Evolutionary conservation across 2,113 vertebrate genomes (phyloP), one percentile per base, ranked within the genome.

Genomic region (Neopipo cinnamomea): DNA sequence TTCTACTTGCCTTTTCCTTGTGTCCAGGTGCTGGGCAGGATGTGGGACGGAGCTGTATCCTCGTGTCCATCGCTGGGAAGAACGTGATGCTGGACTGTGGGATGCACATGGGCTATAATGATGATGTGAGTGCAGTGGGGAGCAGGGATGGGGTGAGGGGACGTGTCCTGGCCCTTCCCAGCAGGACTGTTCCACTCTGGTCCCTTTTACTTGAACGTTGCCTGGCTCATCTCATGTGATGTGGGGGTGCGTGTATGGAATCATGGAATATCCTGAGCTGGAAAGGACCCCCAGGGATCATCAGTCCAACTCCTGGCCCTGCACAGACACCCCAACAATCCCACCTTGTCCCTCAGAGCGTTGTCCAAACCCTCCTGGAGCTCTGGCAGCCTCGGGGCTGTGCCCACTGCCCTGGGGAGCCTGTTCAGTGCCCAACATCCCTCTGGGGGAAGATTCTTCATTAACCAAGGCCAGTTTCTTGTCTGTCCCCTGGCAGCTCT

Each of bases 71-170:
- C 1, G 99, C 98, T 2, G 99, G 99, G 59, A 99, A 99, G 94
- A 99, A 99, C 2, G 98, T 99, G 11, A 99, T 99, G 99, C 97
- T 99, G 8, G 99, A 99, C 97, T 99, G 99, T 9, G 99, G 99
- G 8, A 99, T 99, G 99, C 99, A 99, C 97, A 99, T 99, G 99
- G 99, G 99, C 67, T 99, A 98, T 97, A 99, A 99, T 1, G 99
- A 99, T 7, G 99, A 99, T 0, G 99, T 99, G 91, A 98, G 99
- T 98, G 16, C 22, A 19, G 22, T 0, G 42, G 20, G n/a, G 50
- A n/a, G 27, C 41, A 58, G 63, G 42, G 17, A 16, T 3, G 1
- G 23, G 5, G 4, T 2, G 13, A 0, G 13, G 19, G 19, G 76
- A 23, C 12, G 35, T 44, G 52, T 14, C 47, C 46, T 23, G 21